Conservation (phyloP, 2,888 invertebrate genomes). For the Peribatodes rhomboidaria region DNA sequence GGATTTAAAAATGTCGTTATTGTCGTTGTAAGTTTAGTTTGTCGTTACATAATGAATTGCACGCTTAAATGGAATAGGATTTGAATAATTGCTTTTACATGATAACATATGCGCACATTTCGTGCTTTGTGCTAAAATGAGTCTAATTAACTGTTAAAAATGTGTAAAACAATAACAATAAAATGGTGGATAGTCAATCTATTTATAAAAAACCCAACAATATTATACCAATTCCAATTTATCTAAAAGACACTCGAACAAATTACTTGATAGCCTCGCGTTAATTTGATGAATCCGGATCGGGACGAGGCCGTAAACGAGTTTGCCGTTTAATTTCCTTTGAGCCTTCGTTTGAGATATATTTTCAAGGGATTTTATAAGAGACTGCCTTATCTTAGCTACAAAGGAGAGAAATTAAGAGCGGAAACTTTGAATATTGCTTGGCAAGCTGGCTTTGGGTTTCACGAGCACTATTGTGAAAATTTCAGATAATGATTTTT, state of each 20-base stretch:
- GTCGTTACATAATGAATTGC: too few species aligned
- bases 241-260: conserved; percentile 49
- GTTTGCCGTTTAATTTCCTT: conserved; percentile 62
- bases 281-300: conserved; percentile 66
- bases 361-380: conserved; percentile 29
- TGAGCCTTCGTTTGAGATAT: conserved; percentile 29
- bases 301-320: conserved; percentile 59
- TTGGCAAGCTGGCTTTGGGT: background rate
- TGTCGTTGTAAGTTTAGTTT: too few species aligned
- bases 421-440: background rate
- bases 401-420: conserved; percentile 8
- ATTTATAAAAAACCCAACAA: conserved; percentile 24
- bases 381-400: conserved; percentile 14
- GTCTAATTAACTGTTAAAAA: too few species aligned
- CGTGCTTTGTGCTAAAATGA: too few species aligned
- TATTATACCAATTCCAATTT: conserved; percentile 48
- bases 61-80: too few species aligned
- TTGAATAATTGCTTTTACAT: too few species aligned
- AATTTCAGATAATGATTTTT: too few species aligned
- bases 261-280: conserved; percentile 55
- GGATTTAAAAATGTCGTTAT: too few species aligned
- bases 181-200: background rate
- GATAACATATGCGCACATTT: too few species aligned
- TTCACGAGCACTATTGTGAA: too few species aligned
- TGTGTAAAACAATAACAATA: too few species aligned